These are phyloP conservation scores for Nycticorax nycticorax DNA, from an alignment of 2,113 vertebrate genomes.

Conservation along the genomic window DNA sequence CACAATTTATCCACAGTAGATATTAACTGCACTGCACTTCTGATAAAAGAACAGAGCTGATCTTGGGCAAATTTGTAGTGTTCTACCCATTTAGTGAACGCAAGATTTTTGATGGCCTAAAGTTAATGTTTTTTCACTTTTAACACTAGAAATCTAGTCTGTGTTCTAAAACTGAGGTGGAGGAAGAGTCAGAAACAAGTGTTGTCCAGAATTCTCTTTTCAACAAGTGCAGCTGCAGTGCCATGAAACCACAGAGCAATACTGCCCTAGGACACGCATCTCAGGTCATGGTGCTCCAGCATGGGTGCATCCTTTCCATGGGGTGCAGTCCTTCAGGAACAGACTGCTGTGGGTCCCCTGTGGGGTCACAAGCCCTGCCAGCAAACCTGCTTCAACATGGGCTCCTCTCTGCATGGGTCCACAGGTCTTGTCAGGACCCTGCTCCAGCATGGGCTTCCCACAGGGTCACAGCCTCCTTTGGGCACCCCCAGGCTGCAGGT, in stretches of 20 bases:
- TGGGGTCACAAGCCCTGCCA: too few relatives aligned
- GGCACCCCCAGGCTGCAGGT: too few relatives aligned
- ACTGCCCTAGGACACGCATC: not conserved
- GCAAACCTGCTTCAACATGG: too few relatives aligned
- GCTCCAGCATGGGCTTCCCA: too few relatives aligned
- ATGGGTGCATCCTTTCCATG: too few relatives aligned
- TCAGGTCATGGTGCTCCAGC: not conserved
- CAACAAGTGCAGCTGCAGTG: not conserved
- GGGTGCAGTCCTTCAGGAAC: too few relatives aligned
- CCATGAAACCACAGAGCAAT: not conserved
- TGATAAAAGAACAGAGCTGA: constrained; percentile 1
- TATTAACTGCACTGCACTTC: not conserved
- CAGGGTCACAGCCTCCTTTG: too few relatives aligned
- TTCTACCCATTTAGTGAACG: not conserved
- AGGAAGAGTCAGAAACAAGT: not conserved
- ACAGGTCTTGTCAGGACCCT: too few relatives aligned
- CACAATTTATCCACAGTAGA: not conserved
- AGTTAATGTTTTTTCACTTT: constrained; percentile 36
- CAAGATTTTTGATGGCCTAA: constrained; percentile 31
- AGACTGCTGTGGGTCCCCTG: too few relatives aligned
- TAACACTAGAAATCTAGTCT: not conserved
- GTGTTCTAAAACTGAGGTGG: not conserved
- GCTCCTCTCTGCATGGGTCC: too few relatives aligned
- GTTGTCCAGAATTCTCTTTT: not conserved
- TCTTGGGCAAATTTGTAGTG: not conserved